Evolutionary conservation across 2,113 vertebrate species (phyloP).

Genomic region (Pygoscelis antarcticus): DNA sequence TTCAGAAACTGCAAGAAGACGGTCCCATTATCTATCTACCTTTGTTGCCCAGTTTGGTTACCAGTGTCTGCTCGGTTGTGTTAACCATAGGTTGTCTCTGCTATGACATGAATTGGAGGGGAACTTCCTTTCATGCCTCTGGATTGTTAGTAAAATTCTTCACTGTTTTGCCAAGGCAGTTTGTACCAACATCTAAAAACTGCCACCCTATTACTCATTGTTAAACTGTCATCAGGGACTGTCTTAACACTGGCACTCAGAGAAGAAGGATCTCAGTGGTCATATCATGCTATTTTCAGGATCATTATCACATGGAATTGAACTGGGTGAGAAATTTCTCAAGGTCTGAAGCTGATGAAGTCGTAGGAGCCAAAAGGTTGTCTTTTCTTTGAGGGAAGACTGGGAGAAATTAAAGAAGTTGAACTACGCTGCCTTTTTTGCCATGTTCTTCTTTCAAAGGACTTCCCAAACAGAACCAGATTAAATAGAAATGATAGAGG

Average conservation of each 20-base stretch:
- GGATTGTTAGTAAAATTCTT: background rate
- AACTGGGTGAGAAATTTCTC: background rate
- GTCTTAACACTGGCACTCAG: background rate
- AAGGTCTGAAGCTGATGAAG: background rate
- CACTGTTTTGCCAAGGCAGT: background rate
- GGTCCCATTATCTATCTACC: fast-evolving
- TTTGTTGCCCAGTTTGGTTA: background rate
- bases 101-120: background rate
- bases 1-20: background rate
- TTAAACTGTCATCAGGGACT: background rate
- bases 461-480: background rate
- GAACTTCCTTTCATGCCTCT: background rate
- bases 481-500: background rate
- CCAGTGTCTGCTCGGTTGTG: background rate
- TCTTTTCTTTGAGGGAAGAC: background rate
- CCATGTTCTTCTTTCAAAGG: background rate
- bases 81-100: background rate
- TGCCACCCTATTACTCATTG: background rate
- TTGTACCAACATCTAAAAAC: background rate
- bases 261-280: background rate
- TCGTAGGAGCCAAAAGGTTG: background rate
- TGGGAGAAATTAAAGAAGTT: background rate
- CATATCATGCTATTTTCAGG: background rate
- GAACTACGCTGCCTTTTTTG: background rate
- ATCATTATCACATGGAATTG: background rate